Base-by-base conservation (phyloP, 2,113 vertebrate genomes). In the Larimichthys crocea region DNA sequence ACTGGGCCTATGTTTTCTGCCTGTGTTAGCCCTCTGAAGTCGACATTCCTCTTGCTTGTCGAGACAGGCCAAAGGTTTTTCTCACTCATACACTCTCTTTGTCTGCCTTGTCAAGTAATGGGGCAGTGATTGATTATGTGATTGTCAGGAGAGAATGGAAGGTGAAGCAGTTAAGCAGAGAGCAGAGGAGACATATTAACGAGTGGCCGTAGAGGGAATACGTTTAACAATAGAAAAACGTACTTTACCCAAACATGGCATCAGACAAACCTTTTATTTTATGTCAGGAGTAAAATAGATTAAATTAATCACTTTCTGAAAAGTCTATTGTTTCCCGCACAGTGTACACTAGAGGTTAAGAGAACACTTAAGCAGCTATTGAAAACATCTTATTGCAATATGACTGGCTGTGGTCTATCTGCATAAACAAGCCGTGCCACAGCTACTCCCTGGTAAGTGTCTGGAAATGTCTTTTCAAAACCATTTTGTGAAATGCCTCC, bases 1-100 rank as follows among this genome's bases (percentile, higher is more conserved):
- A 95, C 94, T 92, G 90, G 92, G 90, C 91, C 93, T 93, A 85
- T 95, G 94, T 95, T 95, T 94, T 95, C 92, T 89, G 92, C 78
- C 85, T 74, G 88, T 90, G 92, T 92, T 92, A 82, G 88, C 88
- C 87, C 78, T 92, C 86, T 91, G 83, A 92, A 94, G 91, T 92
- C 85, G 69, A 89, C 91, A 87, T 93, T 92, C 91, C 90, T 94
- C 85, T 87, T 79, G 87, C 88, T 90, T 86, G 84, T 85, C 53
- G 82, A 84, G 82, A 88, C 82, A 85, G 86, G 81, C 90, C 88
- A 83, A 89, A 89, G 83, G 88, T 92, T 90, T 93, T 89, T 89
- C 90, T 90, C 79, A 83, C 85, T 87, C 81, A 82, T 89, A 74
- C 74, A 72, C 74, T 86, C 86, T 66, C 89, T 92, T 94, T 87